phyloP scores from a whole-genome alignment of 2,888 invertebrate species.

The Sphecodes monilicornis region DNA sequence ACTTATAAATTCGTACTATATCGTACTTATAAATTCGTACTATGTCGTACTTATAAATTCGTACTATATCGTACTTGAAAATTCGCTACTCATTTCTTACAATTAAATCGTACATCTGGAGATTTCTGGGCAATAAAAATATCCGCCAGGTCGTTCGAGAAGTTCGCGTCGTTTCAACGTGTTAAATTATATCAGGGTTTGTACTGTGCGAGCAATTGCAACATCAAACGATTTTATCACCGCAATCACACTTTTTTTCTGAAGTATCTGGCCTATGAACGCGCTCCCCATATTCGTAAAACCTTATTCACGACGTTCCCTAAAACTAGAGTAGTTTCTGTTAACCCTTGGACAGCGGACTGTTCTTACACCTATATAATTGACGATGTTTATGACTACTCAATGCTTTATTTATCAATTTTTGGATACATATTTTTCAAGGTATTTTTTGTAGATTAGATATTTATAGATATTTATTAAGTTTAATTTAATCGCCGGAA shows the following conservation, averaged over 20 bases:
- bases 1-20: no score
- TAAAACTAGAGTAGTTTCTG: background rate
- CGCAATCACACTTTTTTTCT: background rate
- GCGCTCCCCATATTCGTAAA: background rate
- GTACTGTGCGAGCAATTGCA: background rate
- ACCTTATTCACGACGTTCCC: background rate
- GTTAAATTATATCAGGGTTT: background rate
- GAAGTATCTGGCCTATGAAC: background rate
- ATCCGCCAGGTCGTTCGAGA: background rate
- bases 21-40: no score
- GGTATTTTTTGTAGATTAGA: no score
- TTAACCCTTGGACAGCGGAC: no score
- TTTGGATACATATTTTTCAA: no score
- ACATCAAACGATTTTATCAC: background rate
- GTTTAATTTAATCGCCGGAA: no score
- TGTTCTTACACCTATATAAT: no score
- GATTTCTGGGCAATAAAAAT: background rate
- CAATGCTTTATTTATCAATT: no score
- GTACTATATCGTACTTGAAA: background rate
- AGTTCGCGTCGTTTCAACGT: background rate
- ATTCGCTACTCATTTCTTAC: background rate
- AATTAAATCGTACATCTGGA: background rate
- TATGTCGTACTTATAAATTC: background rate
- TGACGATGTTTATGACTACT: no score
- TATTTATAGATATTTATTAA: no score